Conservation (phyloP, 2,113 vertebrate species). For the Neogobius melanostomus region DNA sequence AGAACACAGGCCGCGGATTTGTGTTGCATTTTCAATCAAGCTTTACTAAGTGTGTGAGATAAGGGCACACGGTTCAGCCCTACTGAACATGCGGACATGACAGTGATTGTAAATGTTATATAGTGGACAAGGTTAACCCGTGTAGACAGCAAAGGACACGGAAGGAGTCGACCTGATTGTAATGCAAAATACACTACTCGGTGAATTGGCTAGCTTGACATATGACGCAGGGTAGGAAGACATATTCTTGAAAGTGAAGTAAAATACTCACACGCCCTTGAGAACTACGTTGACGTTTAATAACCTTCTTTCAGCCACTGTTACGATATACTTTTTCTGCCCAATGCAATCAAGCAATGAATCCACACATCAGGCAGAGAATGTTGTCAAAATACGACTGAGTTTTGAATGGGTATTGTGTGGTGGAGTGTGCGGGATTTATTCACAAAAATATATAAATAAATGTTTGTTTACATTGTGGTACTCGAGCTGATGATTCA, state of each 20-base stretch:
- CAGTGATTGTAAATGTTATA: slow-evolving; percentile 12
- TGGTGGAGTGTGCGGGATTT: too few species aligned
- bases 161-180: background rate
- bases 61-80: slow-evolving; percentile 26
- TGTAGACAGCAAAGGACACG: background rate
- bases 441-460: too few species aligned
- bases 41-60: slow-evolving; percentile 11
- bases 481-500: too few species aligned
- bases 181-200: background rate
- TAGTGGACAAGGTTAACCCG: slow-evolving; percentile 13
- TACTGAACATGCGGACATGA: slow-evolving; percentile 28
- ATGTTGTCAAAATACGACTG: too few species aligned
- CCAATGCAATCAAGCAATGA: too few species aligned
- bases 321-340: background rate
- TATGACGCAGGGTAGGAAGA: too few species aligned
- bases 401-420: too few species aligned
- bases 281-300: background rate
- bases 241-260: too few species aligned
- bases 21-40: slow-evolving; percentile 54
- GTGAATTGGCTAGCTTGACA: slow-evolving; percentile 1
- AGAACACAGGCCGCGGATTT: slow-evolving; percentile 17
- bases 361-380: too few species aligned
- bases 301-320: background rate
- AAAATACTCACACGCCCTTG: background rate
- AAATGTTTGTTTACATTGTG: too few species aligned